These are phyloP conservation scores for Oxyscelio sp. DNA, from an alignment of 2,888 invertebrate species.

Conservation along the genomic window DNA sequence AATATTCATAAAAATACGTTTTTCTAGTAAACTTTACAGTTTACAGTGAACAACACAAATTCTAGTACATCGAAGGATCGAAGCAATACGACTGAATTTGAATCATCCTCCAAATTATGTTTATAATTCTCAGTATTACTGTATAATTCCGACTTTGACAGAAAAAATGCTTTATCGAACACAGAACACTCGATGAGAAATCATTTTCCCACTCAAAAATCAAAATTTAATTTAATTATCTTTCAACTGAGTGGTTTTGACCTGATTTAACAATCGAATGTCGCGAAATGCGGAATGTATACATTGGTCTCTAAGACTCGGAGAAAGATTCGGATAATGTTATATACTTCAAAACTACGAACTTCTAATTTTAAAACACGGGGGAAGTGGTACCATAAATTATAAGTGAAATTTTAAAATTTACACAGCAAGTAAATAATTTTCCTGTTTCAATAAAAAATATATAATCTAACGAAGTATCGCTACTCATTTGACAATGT, in stretches of 20 bases:
- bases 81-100: constrained; percentile 45
- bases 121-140: background rate
- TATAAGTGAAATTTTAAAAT: constrained; percentile 19
- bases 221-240: no score
- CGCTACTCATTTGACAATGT: no score
- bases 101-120: constrained; percentile 45
- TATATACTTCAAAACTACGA: constrained; percentile 64
- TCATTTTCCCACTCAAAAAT: no score
- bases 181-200: constrained; percentile 23
- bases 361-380: constrained; percentile 49
- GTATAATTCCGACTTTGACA: constrained; percentile 35
- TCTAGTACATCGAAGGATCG: constrained; percentile 42
- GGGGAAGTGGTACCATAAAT: constrained; percentile 29
- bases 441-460: no score
- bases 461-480: no score
- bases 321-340: constrained; percentile 57
- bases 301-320: constrained; percentile 29
- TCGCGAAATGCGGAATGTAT: constrained; percentile 50
- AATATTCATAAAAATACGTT: constrained; percentile 41
- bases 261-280: constrained; percentile 27
- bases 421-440: constrained; percentile 1
- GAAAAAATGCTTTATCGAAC: constrained; percentile 60
- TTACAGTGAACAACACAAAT: constrained; percentile 46
- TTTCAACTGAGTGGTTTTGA: no score
- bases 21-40: background rate